These are phyloP conservation scores for Cavia aperea DNA, from an alignment of 2,113 vertebrate genomes.

Conservation along the genomic window DNA sequence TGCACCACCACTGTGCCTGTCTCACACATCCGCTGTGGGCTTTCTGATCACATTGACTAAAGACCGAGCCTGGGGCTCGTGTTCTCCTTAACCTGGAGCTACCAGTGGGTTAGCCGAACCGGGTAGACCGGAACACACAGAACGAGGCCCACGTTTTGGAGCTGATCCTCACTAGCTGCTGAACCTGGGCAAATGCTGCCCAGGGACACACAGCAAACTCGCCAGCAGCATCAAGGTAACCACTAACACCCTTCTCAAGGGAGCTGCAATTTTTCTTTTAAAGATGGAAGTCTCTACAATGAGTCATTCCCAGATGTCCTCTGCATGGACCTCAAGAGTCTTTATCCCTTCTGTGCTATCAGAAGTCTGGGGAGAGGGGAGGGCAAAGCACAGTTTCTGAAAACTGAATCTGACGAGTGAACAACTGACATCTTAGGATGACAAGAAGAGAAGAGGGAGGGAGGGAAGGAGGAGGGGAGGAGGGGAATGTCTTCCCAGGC, in stretches of 20 bases:
- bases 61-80: background rate
- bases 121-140: background rate
- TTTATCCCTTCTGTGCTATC: background rate
- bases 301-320: background rate
- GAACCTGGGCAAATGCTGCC: background rate
- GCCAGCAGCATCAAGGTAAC: background rate
- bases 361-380: background rate
- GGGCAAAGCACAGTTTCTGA: background rate
- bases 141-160: background rate
- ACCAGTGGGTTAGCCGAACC: fast-evolving
- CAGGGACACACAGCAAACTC: background rate
- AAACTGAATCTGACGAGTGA: background rate
- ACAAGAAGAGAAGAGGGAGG: background rate
- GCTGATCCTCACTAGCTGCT: background rate
- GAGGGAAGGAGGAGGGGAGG: no score
- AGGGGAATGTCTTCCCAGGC: background rate
- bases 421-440: background rate
- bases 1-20: background rate
- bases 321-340: background rate
- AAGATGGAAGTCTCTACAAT: background rate
- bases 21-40: background rate
- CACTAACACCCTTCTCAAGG: background rate
- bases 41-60: background rate
- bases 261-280: background rate
- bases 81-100: background rate